Conservation (phyloP, 2,797 vertebrate genomes). For the Tangara arthus region DNA sequence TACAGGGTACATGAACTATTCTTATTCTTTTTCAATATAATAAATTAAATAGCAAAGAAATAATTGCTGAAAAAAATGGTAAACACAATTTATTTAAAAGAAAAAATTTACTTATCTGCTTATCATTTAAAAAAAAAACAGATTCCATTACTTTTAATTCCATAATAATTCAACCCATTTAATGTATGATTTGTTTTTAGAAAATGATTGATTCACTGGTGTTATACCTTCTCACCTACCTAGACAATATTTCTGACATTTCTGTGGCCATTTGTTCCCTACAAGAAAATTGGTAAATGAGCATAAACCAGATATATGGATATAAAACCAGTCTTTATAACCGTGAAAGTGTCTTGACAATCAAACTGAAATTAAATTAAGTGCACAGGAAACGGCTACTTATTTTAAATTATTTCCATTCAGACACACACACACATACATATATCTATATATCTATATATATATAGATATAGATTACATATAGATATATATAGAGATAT, state of each 20-base stretch:
- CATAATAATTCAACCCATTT: constrained; percentile 3
- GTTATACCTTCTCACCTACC: constrained; percentile 82
- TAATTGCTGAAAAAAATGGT: not conserved
- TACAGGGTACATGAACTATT: not conserved
- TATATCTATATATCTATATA: not conserved
- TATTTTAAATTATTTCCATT: not conserved
- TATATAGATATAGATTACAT: not conserved
- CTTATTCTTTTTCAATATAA: not conserved
- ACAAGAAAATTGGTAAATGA: constrained; percentile 75
- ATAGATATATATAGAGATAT: too few relatives aligned
- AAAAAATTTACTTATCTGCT: not conserved
- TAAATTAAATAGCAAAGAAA: not conserved
- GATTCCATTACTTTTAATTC: not conserved
- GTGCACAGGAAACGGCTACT: not conserved
- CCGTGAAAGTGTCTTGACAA: not conserved
- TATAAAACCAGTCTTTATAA: not conserved
- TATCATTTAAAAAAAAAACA: not conserved
- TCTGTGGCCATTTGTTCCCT: constrained; percentile 97
- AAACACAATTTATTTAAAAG: not conserved
- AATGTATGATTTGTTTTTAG: constrained; percentile 14
- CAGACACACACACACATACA: not conserved
- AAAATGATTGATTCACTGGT: not conserved
- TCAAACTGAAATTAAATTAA: not conserved
- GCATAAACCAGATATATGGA: constrained; percentile 35
- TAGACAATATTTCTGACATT: constrained; percentile 90